These are phyloP conservation scores for Paramuricea clavata DNA, from an alignment of 92 coral and sea anemone genomes.

Conservation along the genomic window DNA sequence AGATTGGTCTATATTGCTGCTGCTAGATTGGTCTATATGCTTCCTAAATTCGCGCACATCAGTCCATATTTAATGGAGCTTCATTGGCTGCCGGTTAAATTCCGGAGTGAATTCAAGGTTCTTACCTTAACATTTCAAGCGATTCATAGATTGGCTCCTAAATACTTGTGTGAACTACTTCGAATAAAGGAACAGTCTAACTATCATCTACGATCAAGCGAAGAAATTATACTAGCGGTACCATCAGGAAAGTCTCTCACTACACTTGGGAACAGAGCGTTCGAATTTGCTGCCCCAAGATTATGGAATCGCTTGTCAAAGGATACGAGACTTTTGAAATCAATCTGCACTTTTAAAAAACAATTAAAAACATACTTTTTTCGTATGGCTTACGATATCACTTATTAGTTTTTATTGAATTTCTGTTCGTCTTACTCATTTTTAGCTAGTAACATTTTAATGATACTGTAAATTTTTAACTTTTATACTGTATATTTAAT, in stretches of 20 bases:
- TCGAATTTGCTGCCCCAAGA: conserved; percentile 42
- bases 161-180: conserved; percentile 4
- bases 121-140: conserved; percentile 30
- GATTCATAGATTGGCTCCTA: conserved; percentile 17
- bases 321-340: not conserved
- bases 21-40: not conserved
- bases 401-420: no score
- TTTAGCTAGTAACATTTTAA: no score
- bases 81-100: conserved; percentile 11
- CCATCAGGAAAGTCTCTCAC: not conserved
- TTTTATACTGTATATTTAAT: no score
- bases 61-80: not conserved
- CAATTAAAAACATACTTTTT: conserved; percentile 33
- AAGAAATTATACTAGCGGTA: not conserved
- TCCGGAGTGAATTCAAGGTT: conserved; percentile 11
- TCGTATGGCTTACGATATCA: conserved; percentile 11
- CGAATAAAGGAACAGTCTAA: not conserved
- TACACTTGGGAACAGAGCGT: conserved; percentile 37
- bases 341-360: conserved; percentile 15
- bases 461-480: no score
- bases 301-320: conserved; percentile 29
- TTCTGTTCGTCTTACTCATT: no score
- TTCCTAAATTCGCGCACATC: not conserved
- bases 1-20: no score
- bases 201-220: not conserved